Evolutionary conservation across 35 echinoderm and acorn worm species (phyloP).

Genomic region (Amphiura filiformis): DNA sequence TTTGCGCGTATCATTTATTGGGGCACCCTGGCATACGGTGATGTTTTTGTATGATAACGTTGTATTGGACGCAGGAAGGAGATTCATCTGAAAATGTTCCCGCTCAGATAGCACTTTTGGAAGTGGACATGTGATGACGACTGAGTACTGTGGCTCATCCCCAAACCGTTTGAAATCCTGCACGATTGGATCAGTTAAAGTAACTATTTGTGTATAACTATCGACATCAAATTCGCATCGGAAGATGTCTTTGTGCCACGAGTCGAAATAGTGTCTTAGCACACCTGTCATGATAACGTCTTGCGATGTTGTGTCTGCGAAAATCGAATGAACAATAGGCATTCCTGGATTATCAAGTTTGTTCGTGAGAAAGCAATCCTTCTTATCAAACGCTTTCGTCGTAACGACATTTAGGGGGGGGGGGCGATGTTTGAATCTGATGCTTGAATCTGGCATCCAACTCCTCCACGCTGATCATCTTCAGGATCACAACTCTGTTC

Average conservation of each 20-base stretch:
- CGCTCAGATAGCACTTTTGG: conserved; percentile 18
- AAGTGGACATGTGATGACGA: conserved; percentile 66
- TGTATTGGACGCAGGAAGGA: conserved; percentile 30
- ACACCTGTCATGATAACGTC: conserved; percentile 53
- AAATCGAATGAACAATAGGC: conserved; percentile 59
- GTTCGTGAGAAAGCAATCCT: conserved; percentile 37
- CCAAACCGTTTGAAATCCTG: conserved; percentile 51
- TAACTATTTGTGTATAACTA: background rate
- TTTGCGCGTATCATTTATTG: background rate
- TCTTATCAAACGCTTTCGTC: background rate
- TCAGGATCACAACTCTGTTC: too few species aligned
- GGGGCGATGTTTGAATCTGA: too few species aligned
- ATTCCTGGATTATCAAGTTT: conserved; percentile 28
- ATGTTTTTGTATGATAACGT: conserved; percentile 16
- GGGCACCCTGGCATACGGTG: conserved; percentile 12
- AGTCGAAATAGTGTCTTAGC: conserved; percentile 7
- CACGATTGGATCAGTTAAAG: conserved; percentile 61
- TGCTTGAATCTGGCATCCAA: too few species aligned
- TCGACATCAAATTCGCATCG: conserved; percentile 50
- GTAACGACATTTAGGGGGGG: too few species aligned
- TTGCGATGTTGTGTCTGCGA: conserved; percentile 26
- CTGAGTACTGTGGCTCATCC: conserved; percentile 30
- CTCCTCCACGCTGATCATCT: too few species aligned
- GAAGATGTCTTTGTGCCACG: conserved; percentile 44
- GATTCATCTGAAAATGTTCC: conserved; percentile 41